Evolutionary conservation across 1,140 invertebrate species (phyloP).

Genomic region (Drosophila mauritiana): DNA sequence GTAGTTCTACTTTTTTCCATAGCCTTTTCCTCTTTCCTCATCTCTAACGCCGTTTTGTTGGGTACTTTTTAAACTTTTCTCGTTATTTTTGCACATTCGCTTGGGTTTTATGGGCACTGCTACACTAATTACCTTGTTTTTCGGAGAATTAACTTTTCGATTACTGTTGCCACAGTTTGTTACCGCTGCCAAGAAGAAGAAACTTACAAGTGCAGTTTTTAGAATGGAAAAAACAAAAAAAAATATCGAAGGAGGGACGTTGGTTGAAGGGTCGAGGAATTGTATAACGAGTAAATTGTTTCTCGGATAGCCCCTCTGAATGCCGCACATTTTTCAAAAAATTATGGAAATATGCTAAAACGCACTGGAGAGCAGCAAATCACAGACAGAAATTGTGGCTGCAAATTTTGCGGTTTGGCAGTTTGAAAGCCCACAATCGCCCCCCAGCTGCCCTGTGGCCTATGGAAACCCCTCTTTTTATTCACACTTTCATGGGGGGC

Average conservation of each 20-base stretch:
- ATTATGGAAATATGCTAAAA: conserved; percentile 68
- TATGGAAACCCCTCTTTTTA: not conserved
- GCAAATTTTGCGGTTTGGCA: conserved; percentile 22
- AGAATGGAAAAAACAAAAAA: conserved; percentile 21
- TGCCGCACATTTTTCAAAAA: conserved; percentile 37
- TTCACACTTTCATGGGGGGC: conserved; percentile 15
- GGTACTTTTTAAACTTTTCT: conserved; percentile 76
- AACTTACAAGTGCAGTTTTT: conserved; percentile 68
- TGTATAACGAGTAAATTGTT: conserved; percentile 51
- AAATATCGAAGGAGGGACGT: conserved; percentile 43
- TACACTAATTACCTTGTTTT: conserved; percentile 83
- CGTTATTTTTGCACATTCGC: conserved; percentile 82
- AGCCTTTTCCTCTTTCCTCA: not conserved
- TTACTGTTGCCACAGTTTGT: conserved; percentile 70
- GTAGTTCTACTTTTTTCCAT: conserved; percentile 5
- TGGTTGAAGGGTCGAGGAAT: not conserved
- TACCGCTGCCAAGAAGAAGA: conserved; percentile 20
- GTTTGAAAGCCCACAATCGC: conserved; percentile 8
- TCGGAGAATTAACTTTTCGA: conserved; percentile 82
- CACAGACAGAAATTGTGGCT: conserved; percentile 23
- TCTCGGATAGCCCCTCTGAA: conserved; percentile 9
- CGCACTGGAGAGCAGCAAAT: conserved; percentile 13
- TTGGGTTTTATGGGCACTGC: conserved; percentile 78
- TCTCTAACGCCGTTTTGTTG: conserved; percentile 41
- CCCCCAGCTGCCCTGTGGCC: not conserved